Evolutionary conservation across 2,113 vertebrate genomes (phyloP).

Genomic region (Puma concolor): DNA sequence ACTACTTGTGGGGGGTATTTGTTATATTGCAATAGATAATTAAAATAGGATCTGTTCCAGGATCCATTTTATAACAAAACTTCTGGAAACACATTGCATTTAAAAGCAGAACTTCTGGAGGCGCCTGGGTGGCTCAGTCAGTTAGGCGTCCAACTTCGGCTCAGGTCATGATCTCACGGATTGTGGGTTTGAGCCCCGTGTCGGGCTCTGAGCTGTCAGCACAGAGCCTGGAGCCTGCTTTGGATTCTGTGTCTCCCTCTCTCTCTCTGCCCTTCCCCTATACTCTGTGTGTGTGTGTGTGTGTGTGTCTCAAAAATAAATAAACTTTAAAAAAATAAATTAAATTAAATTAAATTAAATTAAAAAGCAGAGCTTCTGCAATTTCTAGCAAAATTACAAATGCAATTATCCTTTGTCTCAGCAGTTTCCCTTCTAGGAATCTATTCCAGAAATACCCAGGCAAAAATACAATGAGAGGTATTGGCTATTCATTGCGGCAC

Average conservation of each 20-base stretch:
- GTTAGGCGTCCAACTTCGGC: too few relatives aligned
- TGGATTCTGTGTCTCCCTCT: too few relatives aligned
- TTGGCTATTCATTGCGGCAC: neutral
- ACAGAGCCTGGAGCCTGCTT: too few relatives aligned
- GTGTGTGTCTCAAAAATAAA: too few relatives aligned
- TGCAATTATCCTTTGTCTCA: conserved; percentile 18
- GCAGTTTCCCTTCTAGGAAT: neutral
- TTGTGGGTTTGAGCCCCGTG: too few relatives aligned
- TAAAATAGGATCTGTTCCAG: conserved; percentile 11
- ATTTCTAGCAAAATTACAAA: neutral
- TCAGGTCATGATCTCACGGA: too few relatives aligned
- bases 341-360: too few relatives aligned
- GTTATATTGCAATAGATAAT: neutral
- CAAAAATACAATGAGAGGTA: neutral
- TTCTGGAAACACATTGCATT: conserved; percentile 42
- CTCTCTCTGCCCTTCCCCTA: too few relatives aligned
- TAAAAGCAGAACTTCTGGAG: conserved; percentile 3
- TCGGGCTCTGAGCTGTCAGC: too few relatives aligned
- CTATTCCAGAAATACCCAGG: neutral
- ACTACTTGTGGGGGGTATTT: neutral
- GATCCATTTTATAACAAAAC: neutral
- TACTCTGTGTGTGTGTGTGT: too few relatives aligned
- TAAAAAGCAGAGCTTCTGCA: neutral
- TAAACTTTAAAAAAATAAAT: too few relatives aligned
- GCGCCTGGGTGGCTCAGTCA: too few relatives aligned